Evolutionary conservation across 2,888 invertebrate species (phyloP), one percentile per base, ranked within the genome.

Genomic region (Diloba caeruleocephala): DNA sequence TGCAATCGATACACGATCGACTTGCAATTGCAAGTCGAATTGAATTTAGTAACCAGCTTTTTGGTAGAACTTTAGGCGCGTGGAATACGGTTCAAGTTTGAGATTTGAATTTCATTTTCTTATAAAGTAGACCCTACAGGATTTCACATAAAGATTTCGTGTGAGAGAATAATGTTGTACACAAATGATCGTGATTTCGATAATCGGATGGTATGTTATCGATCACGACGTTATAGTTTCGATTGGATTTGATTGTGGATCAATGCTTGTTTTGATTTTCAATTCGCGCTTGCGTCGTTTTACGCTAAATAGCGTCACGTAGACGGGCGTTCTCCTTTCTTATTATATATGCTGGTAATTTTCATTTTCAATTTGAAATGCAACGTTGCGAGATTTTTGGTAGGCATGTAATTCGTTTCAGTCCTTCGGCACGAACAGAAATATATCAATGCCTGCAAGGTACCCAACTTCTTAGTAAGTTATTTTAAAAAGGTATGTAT

Each of bases 211-310:
- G 88, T 83, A 87, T 85, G 87, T 87, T 91, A 90, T 90, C 88
- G 92, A 93, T 91, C 91, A 90, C 90, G 91, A 90, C 76, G 87
- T 71, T 87, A 87, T 88, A 82, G 87, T 87, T 88, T 90, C 89
- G 87, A 91, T 89, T 91, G 84, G 91, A 82, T 87, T 89, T 89
- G 91, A 92, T 90, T 88, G 90, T 85, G 86, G 81, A 89, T 85
- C 87, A 84, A 87, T 88, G 84, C 86, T 89, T 92, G 93, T 92
- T 93, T 92, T 92, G 93, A 92, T 93, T 92, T 93, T 88, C 91
- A 93, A 92, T 93, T 92, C 92, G 87, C 91, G 91, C 91, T 88
- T 90, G 88, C 90, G 82, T 84, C 84, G 87, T 87, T 89, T 89
- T 84, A 86, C 82, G 89, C 86, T 93, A 93, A 93, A 92, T 90